These are phyloP conservation scores for Hirtodrosophila histrioides DNA, from an alignment of 2,888 invertebrate species.

Conservation along the genomic window DNA sequence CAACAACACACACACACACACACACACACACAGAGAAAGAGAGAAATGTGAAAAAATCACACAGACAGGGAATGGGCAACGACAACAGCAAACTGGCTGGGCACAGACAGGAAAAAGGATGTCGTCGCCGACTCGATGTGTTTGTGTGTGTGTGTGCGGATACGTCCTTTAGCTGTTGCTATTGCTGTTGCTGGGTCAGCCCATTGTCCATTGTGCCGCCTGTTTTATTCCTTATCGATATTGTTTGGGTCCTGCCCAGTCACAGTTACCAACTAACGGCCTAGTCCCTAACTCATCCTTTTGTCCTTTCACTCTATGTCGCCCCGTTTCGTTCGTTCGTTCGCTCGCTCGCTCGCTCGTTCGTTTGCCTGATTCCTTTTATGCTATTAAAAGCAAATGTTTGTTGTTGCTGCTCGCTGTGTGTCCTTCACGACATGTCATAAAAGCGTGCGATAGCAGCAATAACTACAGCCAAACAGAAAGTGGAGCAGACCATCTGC, in stretches of 20 bases:
- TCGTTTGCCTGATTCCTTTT: constrained; percentile 35
- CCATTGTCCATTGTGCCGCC: constrained; percentile 69
- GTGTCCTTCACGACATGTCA: constrained; percentile 72
- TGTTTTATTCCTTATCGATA: constrained; percentile 70
- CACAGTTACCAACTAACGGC: constrained; percentile 49
- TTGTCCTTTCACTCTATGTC: constrained; percentile 15
- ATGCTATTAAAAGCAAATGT: constrained; percentile 58
- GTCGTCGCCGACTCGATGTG: constrained; percentile 60
- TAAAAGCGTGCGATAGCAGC: constrained; percentile 52
- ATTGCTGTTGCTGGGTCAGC: constrained; percentile 58
- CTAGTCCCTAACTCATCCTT: constrained; percentile 48
- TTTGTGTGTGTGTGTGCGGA: constrained; percentile 10
- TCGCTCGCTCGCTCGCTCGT: constrained; percentile 11
- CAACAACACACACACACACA: constrained; percentile 47
- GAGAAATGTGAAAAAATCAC: neutral
- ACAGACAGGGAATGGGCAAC: constrained; percentile 16
- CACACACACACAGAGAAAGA: constrained; percentile 5
- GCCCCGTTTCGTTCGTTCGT: neutral
- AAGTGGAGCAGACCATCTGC: constrained; percentile 9
- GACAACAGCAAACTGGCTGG: constrained; percentile 40
- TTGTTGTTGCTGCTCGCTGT: constrained; percentile 20
- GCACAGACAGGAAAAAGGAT: constrained; percentile 77
- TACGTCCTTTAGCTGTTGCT: constrained; percentile 41
- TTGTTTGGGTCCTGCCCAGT: constrained; percentile 26
- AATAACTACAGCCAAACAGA: constrained; percentile 22